phyloP scores from a whole-genome alignment of 2,888 invertebrate species.

The Drosophila lutescens region DNA sequence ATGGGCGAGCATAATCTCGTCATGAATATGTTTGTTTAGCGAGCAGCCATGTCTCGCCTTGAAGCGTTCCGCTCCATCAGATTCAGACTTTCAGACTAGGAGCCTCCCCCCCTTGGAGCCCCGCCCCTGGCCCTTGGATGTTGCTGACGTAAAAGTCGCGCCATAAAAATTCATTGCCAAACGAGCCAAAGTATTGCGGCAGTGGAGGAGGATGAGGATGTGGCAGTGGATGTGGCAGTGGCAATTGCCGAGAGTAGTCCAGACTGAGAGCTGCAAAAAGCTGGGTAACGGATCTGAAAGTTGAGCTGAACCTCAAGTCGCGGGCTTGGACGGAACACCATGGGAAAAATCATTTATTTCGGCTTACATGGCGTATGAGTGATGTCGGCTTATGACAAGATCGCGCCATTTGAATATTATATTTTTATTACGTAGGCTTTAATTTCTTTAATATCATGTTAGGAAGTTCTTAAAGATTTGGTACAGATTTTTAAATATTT shows the following conservation, averaged over 20 bases:
- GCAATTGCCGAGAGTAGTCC: constrained; percentile 52
- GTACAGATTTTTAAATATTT: too few species aligned
- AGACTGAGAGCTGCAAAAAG: constrained; percentile 44
- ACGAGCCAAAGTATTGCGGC: constrained; percentile 63
- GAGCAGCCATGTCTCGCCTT: constrained; percentile 27
- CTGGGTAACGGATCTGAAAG: constrained; percentile 48
- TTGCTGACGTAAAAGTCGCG: constrained; percentile 61
- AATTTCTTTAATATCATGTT: too few species aligned
- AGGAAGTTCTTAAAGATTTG: too few species aligned
- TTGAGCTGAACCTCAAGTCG: constrained; percentile 21
- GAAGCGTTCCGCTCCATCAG: constrained; percentile 32
- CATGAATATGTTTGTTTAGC: constrained; percentile 74
- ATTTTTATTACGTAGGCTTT: too few species aligned
- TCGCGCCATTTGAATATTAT: too few species aligned
- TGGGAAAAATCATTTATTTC: constrained; percentile 47
- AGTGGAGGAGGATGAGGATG: not conserved
- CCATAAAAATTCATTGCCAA: constrained; percentile 78
- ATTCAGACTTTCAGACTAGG: constrained; percentile 3
- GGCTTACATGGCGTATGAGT: constrained; percentile 5
- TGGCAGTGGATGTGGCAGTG: constrained; percentile 17
- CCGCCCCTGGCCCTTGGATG: not conserved
- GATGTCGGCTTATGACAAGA: not conserved
- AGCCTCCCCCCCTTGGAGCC: not conserved
- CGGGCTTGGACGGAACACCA: constrained; percentile 30
- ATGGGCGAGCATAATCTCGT: constrained; percentile 58